phyloP scores from a whole-genome alignment of 2,797 vertebrate species.

The Carduelis carduelis region DNA sequence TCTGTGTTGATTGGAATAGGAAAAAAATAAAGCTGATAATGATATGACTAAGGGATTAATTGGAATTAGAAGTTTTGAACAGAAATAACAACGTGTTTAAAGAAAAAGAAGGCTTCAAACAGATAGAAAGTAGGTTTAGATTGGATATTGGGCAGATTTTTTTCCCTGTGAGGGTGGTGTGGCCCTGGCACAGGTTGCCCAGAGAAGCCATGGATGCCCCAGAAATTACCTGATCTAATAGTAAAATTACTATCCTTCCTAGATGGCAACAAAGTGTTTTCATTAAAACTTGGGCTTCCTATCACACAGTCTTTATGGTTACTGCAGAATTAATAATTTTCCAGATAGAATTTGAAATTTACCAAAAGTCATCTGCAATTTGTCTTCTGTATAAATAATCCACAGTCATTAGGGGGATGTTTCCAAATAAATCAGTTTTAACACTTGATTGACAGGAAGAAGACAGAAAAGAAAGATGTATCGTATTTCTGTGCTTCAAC shows the following conservation, averaged over 20 bases:
- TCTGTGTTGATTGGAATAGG: not conserved
- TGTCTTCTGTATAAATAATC: not conserved
- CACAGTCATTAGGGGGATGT: not conserved
- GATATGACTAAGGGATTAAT: not conserved
- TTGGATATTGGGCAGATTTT: not conserved
- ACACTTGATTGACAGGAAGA: not conserved
- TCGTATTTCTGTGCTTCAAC: not conserved
- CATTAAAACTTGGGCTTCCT: not conserved
- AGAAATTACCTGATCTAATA: not conserved
- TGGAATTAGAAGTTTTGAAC: not conserved
- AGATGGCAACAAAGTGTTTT: not conserved
- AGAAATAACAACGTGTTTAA: not conserved
- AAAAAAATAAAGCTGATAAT: not conserved
- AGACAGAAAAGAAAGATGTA: not conserved
- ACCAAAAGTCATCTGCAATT: not conserved
- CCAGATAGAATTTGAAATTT: not conserved
- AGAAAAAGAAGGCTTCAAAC: not conserved
- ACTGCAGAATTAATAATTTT: not conserved
- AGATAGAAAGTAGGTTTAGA: not conserved
- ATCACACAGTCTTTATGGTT: not conserved
- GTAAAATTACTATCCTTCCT: not conserved
- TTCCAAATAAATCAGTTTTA: not conserved
- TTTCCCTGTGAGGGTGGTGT: not conserved
- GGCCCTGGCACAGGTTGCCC: not conserved
- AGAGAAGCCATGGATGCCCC: not conserved